These are phyloP conservation scores for Samia ricini DNA, from an alignment of 1,140 invertebrate species.

Conservation along the genomic window DNA sequence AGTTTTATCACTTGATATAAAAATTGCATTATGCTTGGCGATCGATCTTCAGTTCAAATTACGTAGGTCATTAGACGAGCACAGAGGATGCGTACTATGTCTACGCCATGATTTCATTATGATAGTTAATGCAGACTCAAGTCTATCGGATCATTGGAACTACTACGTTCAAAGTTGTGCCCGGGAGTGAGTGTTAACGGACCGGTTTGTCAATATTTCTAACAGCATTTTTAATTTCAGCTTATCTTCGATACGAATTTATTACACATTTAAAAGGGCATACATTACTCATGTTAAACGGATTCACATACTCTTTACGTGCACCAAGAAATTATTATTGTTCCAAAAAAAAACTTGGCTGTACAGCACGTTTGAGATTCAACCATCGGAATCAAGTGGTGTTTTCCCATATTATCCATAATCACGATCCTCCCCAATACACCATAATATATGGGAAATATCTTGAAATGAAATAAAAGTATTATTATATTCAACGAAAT, in stretches of 20 bases:
- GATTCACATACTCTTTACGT: neutral
- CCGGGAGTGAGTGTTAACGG: too few species aligned
- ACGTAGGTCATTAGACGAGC: too few species aligned
- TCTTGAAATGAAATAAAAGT: neutral
- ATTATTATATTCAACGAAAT: neutral
- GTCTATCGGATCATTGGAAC: too few species aligned
- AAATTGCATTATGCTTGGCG: too few species aligned
- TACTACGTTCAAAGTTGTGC: too few species aligned
- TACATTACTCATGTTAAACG: neutral
- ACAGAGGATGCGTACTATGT: too few species aligned
- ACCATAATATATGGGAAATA: neutral
- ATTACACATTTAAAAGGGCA: neutral
- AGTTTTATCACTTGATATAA: too few species aligned
- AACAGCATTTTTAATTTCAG: constrained; percentile 5
- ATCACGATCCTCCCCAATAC: neutral
- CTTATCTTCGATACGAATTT: neutral
- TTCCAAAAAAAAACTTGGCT: neutral
- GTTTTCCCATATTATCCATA: neutral
- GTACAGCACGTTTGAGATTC: neutral
- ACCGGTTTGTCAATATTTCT: too few species aligned
- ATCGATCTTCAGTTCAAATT: too few species aligned
- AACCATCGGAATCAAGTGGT: neutral
- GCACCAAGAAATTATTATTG: neutral
- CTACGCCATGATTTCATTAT: too few species aligned
- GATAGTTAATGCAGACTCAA: too few species aligned